A percentile compares a stretch with the other conserved stretches of the same genome.
Conservation (phyloP, 2,888 invertebrate genomes). For the Stenoptilia bipunctidactyla region DNA sequence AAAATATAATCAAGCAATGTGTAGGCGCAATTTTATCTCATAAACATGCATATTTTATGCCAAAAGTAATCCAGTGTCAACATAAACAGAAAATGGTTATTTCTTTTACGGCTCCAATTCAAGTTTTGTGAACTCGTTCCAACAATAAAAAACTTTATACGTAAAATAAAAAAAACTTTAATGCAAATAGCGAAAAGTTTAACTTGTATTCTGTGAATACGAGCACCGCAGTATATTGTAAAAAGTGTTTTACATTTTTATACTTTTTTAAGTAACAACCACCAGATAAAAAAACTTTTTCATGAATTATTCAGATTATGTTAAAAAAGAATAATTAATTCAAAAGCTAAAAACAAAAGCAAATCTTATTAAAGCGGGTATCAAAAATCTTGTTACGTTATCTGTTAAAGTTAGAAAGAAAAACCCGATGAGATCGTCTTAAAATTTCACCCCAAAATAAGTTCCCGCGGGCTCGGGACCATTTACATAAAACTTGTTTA, state of each 20-base stretch:
- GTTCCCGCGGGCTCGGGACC: constrained; percentile 42
- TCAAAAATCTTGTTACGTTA: constrained; percentile 56
- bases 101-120: constrained; percentile 4
- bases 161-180: constrained; percentile 24
- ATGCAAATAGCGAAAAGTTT: constrained; percentile 23
- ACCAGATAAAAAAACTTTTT: too few species aligned
- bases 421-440: constrained; percentile 31
- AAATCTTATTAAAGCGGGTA: constrained; percentile 53
- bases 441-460: constrained; percentile 59
- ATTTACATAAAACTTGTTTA: constrained; percentile 72
- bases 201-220: constrained; percentile 20
- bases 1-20: too few species aligned
- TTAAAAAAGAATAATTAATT: constrained; percentile 49
- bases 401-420: constrained; percentile 54
- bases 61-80: neutral
- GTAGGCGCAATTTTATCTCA: too few species aligned
- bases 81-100: neutral
- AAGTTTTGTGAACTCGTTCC: constrained; percentile 18
- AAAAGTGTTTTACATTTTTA: too few species aligned
- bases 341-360: constrained; percentile 47
- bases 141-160: constrained; percentile 23
- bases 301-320: too few species aligned
- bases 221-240: constrained; percentile 6
- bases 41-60: too few species aligned
- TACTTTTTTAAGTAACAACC: too few species aligned